Percentiles rank a stretch among this genome's conserved stretches.
phyloP scores from a whole-genome alignment of 2,113 vertebrate genomes.

The Sturnira hondurensis region DNA sequence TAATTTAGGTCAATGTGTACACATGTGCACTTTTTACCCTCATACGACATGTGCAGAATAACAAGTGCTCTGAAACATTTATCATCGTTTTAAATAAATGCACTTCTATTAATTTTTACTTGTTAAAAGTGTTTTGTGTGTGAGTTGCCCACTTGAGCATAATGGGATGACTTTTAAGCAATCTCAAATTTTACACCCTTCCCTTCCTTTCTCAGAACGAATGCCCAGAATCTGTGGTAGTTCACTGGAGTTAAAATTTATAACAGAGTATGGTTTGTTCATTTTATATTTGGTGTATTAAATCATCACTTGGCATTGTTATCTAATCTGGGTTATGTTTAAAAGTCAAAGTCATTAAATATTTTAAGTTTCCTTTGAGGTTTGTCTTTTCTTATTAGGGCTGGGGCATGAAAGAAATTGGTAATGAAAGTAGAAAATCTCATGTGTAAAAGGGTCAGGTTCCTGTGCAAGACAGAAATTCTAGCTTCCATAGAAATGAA shows the following conservation, averaged over 20 bases:
- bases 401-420: constrained; percentile 60
- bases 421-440: constrained; percentile 57
- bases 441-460: constrained; percentile 54
- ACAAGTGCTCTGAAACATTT: background rate
- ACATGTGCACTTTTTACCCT: background rate
- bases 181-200: background rate
- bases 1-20: background rate
- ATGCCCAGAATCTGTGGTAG: background rate
- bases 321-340: constrained; percentile 71
- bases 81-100: background rate
- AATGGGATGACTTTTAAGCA: background rate
- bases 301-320: constrained; percentile 69
- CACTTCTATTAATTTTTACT: background rate
- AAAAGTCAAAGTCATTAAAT: constrained; percentile 77
- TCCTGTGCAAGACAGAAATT: constrained; percentile 29
- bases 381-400: constrained; percentile 71
- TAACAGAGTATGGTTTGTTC: constrained; percentile 44
- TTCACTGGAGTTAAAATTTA: constrained; percentile 49
- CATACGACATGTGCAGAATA: background rate
- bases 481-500: constrained; percentile 27
- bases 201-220: background rate
- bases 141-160: background rate
- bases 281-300: constrained; percentile 59
- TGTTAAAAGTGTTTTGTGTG: background rate
- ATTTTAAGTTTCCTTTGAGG: constrained; percentile 72